These are phyloP conservation scores for Parthenolecanium corni DNA, from an alignment of 2,888 invertebrate species.

Conservation along the genomic window DNA sequence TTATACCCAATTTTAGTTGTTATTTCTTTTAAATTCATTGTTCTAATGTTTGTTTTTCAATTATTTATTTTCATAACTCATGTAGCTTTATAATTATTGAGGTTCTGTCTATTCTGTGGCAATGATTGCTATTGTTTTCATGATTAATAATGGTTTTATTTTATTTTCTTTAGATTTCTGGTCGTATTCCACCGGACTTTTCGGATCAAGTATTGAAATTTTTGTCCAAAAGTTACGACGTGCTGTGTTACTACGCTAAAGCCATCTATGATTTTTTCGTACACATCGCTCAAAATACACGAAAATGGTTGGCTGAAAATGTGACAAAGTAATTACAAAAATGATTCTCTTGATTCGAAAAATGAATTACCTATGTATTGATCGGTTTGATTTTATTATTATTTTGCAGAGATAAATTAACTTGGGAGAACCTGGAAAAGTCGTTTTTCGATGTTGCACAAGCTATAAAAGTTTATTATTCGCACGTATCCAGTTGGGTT, in stretches of 20 bases:
- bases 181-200: constrained; percentile 3
- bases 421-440: constrained; percentile 21
- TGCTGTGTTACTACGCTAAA: neutral
- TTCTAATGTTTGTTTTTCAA: too few species aligned
- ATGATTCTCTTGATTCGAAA: too few species aligned
- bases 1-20: too few species aligned
- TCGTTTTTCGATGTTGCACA: constrained; percentile 8
- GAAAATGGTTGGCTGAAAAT: constrained; percentile 11
- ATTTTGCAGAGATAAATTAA: constrained; percentile 9
- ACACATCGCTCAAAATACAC: neutral
- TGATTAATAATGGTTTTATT: neutral
- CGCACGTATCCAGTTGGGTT: constrained; percentile 13
- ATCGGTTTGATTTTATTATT: neutral
- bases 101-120: neutral
- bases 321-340: constrained; percentile 5
- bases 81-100: too few species aligned
- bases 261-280: neutral
- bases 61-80: too few species aligned
- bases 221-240: neutral
- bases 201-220: constrained; percentile 7
- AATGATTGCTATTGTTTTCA: neutral
- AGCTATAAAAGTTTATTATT: constrained; percentile 10
- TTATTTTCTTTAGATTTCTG: neutral
- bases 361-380: too few species aligned
- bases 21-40: too few species aligned